Base-by-base conservation (phyloP, 2,888 invertebrate species). In the Oeneis ivallda region DNA sequence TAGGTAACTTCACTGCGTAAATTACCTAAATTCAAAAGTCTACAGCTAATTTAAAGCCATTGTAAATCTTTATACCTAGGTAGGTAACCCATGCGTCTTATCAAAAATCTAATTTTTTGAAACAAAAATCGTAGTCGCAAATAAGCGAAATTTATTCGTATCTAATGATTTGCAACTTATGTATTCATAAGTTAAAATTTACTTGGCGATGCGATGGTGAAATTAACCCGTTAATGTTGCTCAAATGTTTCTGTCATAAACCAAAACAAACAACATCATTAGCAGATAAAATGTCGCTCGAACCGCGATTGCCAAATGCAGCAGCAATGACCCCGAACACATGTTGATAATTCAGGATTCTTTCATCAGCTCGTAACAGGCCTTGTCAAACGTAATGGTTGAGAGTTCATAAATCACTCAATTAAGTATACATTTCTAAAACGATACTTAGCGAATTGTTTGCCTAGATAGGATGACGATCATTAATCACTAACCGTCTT, bases 321-420 rank as follows among this genome's bases (percentile, higher is more conserved):
- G 65, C 59, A 66, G 66, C 69, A 68, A 71, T 75, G 78, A 77
- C 75, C 75, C 72, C 69, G 68, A 78, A 77, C 86, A 86, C 77
- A 75, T 87, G 85, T 75, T 74, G 69, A 71, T 73, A 74, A 73
- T 76, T 74, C 74, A 72, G 75, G 74, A 73, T 78, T 88, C 89
- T 85, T 81, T 91, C 89, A 75, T 78, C 90, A 82, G 84, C 84
- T 74, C 72, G 78, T 78, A 86, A 84, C 82, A 79, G 84, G 83
- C 84, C 86, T 82, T 87, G 89, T 85, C 89, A 79, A 80, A 77
- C 76, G 74, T 85, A 88, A 89, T 86, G 85, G 82, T 80, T 76
- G 70, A 62, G 60, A 79, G 76, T 86, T 78, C 86, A 91, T 92
- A 83, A 91, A 92, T 92, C 90, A 92, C 84, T 86, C 83, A 87